Base-by-base conservation (phyloP, 2,888 invertebrate genomes). In the Agriopis marginaria region DNA sequence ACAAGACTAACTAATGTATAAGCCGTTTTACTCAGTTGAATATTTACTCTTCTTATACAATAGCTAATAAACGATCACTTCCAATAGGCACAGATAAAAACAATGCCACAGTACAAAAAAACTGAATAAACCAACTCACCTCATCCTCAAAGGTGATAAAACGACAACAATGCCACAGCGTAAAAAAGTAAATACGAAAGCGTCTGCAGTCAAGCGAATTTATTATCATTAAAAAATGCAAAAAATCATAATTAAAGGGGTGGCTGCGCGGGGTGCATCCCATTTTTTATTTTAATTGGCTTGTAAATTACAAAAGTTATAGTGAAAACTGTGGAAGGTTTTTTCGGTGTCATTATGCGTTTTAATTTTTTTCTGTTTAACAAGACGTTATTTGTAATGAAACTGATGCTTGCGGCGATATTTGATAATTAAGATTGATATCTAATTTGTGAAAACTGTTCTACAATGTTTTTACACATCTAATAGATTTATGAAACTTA, bases 271-370 rank as follows among this genome's bases (percentile, higher is more conserved):
- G 88, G 89, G 86, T 87, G 91, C 87, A 86, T 87, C 88, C 88
- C 91, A 91, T 92, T 92, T 92, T 93, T 92, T 91, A 93, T 89
- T 90, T 91, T 92, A 93, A 92, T 93, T 92, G 92, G 89, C 91
- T 89, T 92, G 92, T 93, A 91, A 92, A 93, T 93, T 91, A 89
- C 87, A 85, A 89, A 91, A 93, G 89, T 90, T 93, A 88, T 91
- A 90, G 90, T 89, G 86, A 86, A 86, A 88, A 87, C 82, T 85
- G 82, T 82, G 85, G 79, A 82, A 81, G 75, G 78, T 83, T 86
- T 86, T 85, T 86, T 86, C 80, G 79, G 79, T 81, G 75, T 81
- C 82, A 82, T 86, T 83, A 84, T 82, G 79, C 75, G 39, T 79
- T 78, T 80, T 78, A 32, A 32, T 71, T 71, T 63, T 77, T 68